A percentile compares a stretch with the other conserved stretches of the same genome.
These are phyloP conservation scores for Danaus melanippus DNA, from an alignment of 1,140 invertebrate genomes.

Conservation along the genomic window DNA sequence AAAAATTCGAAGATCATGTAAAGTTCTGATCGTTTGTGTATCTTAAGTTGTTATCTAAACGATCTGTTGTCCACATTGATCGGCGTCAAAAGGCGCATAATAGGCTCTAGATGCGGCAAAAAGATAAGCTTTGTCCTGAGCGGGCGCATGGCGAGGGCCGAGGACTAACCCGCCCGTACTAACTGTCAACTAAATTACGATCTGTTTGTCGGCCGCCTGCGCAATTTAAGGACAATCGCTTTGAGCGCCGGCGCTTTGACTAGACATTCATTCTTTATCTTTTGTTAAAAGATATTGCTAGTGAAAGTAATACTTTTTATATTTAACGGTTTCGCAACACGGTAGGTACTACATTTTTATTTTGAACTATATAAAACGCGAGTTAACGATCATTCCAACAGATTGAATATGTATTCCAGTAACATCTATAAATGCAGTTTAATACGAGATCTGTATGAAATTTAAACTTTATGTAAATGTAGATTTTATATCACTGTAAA, in stretches of 20 bases:
- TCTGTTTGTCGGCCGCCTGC: conserved; percentile 49
- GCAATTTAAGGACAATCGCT: conserved; percentile 57
- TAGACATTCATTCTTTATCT: conserved; percentile 11
- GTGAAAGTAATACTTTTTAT: conserved; percentile 13
- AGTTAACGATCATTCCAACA: too few species aligned
- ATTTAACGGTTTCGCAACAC: neutral
- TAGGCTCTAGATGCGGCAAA: conserved; percentile 56
- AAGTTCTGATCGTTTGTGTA: conserved; percentile 24
- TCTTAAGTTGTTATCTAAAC: conserved; percentile 42
- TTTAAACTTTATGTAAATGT: conserved; percentile 19
- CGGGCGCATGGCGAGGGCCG: conserved; percentile 18
- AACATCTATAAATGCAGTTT: neutral
- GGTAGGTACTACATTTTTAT: too few species aligned
- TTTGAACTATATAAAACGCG: too few species aligned
- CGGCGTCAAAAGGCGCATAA: conserved; percentile 65
- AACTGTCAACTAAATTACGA: conserved; percentile 61
- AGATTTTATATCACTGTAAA: conserved; percentile 12
- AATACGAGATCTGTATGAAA: conserved; percentile 8
- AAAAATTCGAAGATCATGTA: conserved; percentile 11
- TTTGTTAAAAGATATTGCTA: conserved; percentile 11
- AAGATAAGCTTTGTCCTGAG: conserved; percentile 55
- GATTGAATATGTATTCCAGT: too few species aligned
- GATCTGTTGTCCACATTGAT: conserved; percentile 51
- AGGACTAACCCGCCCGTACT: conserved; percentile 21
- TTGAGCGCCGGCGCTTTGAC: conserved; percentile 43